phyloP scores from a whole-genome alignment of 1,140 invertebrate species.

The Sweltsa coloradensis region DNA sequence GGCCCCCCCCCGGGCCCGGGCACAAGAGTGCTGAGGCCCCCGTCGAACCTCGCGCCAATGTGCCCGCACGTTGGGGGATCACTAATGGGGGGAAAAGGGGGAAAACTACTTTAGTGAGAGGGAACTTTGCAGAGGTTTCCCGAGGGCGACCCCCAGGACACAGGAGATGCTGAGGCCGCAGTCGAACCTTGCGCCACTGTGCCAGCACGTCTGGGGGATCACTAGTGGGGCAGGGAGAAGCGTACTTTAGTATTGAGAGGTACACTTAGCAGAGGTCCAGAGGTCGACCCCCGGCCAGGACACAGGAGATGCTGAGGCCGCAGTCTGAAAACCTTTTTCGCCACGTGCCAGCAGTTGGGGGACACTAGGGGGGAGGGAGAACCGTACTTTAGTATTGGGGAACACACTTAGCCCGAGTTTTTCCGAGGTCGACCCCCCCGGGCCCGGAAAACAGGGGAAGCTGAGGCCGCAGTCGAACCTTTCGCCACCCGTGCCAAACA shows the following conservation, averaged over 20 bases:
- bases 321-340: too few species aligned
- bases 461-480: conserved; percentile 80
- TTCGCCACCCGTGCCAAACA: conserved; percentile 76
- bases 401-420: conserved; percentile 71
- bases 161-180: conserved; percentile 84
- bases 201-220: conserved; percentile 84
- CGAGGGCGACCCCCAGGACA: conserved; percentile 71
- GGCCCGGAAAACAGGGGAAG: conserved; percentile 75
- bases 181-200: conserved; percentile 74
- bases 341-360: too few species aligned
- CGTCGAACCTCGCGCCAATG: conserved; percentile 76
- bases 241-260: too few species aligned
- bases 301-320: conserved; percentile 79
- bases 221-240: too few species aligned
- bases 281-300: conserved; percentile 72
- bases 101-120: too few species aligned
- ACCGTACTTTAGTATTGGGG: too few species aligned
- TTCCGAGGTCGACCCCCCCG: conserved; percentile 78
- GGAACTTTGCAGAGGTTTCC: too few species aligned
- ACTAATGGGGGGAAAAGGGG: too few species aligned
- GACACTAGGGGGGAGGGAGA: too few species aligned
- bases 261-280: conserved; percentile 77
- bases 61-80: conserved; percentile 87
- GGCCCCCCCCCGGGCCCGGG: conserved; percentile 70
- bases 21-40: conserved; percentile 82